phyloP scores from a whole-genome alignment of 2,113 vertebrate genomes.

The Corythornis cristatus region DNA sequence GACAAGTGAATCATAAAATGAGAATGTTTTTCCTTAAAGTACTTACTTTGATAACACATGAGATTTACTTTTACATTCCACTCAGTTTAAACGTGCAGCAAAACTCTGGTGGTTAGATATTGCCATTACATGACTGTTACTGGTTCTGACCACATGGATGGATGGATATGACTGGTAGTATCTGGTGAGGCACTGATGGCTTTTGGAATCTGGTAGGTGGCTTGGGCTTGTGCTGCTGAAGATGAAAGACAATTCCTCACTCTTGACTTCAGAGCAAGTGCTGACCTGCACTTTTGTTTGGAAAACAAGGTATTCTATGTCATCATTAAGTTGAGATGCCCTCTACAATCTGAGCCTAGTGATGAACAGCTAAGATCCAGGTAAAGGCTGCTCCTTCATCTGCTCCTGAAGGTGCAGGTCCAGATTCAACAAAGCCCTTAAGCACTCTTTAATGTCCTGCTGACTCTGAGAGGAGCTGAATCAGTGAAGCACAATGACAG shows the following conservation, averaged over 20 bases:
- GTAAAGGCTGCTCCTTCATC: not conserved
- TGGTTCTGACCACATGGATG: not conserved
- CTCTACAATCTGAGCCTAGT: not conserved
- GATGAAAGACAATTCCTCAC: not conserved
- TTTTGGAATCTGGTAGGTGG: not conserved
- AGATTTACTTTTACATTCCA: not conserved
- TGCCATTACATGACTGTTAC: not conserved
- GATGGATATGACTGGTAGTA: not conserved
- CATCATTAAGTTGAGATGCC: not conserved
- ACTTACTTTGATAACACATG: not conserved
- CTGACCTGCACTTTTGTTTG: not conserved
- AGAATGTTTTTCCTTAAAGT: not conserved
- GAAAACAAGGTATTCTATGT: not conserved
- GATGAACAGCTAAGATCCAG: not conserved
- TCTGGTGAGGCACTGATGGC: not conserved
- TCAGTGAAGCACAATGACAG: not conserved
- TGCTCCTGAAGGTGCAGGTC: not conserved
- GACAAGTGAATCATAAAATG: not conserved
- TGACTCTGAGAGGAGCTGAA: not conserved
- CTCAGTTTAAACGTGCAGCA: not conserved
- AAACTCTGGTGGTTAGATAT: not conserved
- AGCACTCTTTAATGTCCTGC: not conserved
- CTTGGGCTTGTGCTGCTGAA: not conserved
- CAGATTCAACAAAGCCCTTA: not conserved
- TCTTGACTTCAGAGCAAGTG: not conserved